Evolutionary conservation across 2,797 vertebrate species (phyloP).

Genomic region (Ambastaia sidthimunki): DNA sequence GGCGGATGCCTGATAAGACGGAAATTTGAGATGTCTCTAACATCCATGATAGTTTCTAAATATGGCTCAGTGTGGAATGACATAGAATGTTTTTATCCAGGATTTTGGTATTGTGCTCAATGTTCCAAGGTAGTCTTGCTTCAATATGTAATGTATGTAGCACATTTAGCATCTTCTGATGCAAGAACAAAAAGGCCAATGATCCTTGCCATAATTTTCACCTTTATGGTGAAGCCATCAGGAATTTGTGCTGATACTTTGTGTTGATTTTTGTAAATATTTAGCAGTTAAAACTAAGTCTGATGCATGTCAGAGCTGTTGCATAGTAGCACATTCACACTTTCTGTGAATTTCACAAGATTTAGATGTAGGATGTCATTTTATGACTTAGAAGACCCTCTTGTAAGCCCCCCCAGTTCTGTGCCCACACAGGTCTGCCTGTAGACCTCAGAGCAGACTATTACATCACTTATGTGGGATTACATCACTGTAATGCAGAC

Average conservation of each 20-base stretch:
- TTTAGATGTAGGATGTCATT: background rate
- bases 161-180: constrained; percentile 29
- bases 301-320: background rate
- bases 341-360: background rate
- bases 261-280: no score
- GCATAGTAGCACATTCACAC: background rate
- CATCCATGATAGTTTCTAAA: constrained; percentile 47
- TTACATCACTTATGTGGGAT: background rate
- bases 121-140: constrained; percentile 8
- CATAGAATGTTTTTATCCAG: constrained; percentile 36
- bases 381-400: background rate
- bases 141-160: constrained; percentile 32
- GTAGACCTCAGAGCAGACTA: background rate
- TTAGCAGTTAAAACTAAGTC: background rate
- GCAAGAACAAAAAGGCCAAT: background rate
- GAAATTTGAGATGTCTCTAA: constrained; percentile 44
- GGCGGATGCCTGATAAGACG: constrained; percentile 54
- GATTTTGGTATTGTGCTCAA: constrained; percentile 26
- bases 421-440: no score
- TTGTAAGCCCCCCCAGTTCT: no score
- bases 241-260: background rate
- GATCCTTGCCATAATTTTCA: background rate
- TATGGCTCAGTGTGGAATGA: constrained; percentile 42
- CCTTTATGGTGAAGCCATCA: constrained; percentile 8
- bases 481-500: background rate